phyloP scores from a whole-genome alignment of 2,797 vertebrate genomes.

The Schizopygopsis malacanthus region DNA sequence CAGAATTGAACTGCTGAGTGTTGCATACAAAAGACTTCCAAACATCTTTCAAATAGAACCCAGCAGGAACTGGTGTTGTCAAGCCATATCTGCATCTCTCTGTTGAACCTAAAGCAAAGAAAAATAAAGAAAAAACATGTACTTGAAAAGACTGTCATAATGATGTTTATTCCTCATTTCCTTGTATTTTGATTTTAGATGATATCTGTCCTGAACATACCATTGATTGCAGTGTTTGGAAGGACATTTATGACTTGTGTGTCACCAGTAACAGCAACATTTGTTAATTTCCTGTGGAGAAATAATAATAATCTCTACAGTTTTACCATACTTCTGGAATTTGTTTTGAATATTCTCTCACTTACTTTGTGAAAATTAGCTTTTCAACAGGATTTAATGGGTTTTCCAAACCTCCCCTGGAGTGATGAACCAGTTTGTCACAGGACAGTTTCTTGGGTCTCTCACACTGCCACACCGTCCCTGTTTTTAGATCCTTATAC shows the following conservation, averaged over 20 bases:
- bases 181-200: neutral
- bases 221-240: neutral
- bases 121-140: too few species aligned
- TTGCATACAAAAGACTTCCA: conserved; percentile 60
- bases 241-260: conserved; percentile 36
- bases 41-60: conserved; percentile 61
- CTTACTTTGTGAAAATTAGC: conserved; percentile 20
- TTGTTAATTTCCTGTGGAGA: conserved; percentile 27
- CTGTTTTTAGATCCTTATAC: conserved; percentile 78
- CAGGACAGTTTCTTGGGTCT: conserved; percentile 81
- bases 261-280: conserved; percentile 21
- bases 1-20: neutral
- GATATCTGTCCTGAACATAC: neutral
- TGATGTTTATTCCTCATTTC: neutral
- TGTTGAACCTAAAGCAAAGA: neutral
- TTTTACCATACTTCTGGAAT: neutral
- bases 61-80: conserved; percentile 55
- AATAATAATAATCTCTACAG: neutral
- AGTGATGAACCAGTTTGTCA: conserved; percentile 78
- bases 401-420: conserved; percentile 77
- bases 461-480: conserved; percentile 85
- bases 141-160: too few species aligned
- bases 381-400: conserved; percentile 71
- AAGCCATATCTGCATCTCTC: conserved; percentile 40
- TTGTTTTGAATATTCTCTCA: neutral